These are phyloP conservation scores for Lucilia sericata DNA, from an alignment of 1,140 invertebrate genomes.

Conservation along the genomic window DNA sequence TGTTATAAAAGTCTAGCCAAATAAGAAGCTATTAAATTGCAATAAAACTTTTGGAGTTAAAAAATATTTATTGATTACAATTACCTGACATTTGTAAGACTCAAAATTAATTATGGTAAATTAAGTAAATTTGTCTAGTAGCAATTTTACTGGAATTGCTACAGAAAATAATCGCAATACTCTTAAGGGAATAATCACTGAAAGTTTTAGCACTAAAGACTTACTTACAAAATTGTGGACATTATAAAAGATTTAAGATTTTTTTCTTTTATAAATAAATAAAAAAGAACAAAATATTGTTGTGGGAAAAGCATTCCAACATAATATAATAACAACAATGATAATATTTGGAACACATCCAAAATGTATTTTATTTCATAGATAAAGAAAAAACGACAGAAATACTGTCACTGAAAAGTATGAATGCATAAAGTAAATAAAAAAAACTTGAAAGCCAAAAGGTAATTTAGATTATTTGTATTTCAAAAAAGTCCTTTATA, in stretches of 20 bases:
- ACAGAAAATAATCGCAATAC: not conserved
- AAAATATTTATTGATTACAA: not conserved
- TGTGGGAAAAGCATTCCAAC: not conserved
- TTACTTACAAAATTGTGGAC: not conserved
- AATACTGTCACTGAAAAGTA: constrained; percentile 10
- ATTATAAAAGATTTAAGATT: not conserved
- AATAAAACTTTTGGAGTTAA: not conserved
- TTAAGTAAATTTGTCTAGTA: not conserved
- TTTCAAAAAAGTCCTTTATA: not conserved
- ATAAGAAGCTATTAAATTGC: not conserved
- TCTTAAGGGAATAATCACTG: not conserved
- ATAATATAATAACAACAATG: too few species aligned
- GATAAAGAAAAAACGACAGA: not conserved
- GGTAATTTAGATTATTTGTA: constrained; percentile 1
- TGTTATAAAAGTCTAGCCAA: not conserved
- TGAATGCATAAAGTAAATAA: not conserved
- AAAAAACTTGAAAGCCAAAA: not conserved
- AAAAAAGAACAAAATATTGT: not conserved
- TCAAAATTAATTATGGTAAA: not conserved
- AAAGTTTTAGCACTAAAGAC: not conserved
- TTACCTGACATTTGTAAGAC: not conserved
- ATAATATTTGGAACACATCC: not conserved
- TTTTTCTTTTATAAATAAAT: not conserved
- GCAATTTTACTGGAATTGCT: not conserved
- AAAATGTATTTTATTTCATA: not conserved